Base-by-base conservation (phyloP, 2,113 vertebrate genomes). In the Passerina amoena region DNA sequence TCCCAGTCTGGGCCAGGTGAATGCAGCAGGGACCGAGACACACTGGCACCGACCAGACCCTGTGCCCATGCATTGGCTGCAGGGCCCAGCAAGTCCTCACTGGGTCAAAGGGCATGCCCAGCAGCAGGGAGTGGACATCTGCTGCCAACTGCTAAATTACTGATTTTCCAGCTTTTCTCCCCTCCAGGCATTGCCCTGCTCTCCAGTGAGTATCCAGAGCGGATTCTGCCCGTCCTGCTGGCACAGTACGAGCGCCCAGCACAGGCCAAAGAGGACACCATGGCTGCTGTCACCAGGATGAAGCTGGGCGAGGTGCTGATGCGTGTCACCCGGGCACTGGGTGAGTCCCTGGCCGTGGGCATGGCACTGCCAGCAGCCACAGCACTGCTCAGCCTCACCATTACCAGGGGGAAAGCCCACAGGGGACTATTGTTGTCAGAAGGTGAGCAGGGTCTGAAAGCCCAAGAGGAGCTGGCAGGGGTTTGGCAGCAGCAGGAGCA, bases 231-330 rank as follows among this genome's bases (percentile, higher is more conserved):
- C 3, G 76, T 96, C 35, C 98, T 99, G 51, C 97, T 99, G 73
- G 94, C 95, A 53, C 98, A 94, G 70, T 99, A 99, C 30, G 95
- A 95, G 15, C 51, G 61, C 6, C 80, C 94, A 0, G 93, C 64
- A 0, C 90, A 63, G 14, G 93, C 76, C 63, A 93, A 38, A 4
- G 73, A 65, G 92, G 96, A 97, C 24, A 1, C 86, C 6, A 8
- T 14, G 14, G 65, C 97, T 1, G 24, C 98, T 22, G 97, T 99
- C 96, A 99, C 97, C 75, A 98, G 99, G 61, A 98, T 99, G 95
- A 99, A 99, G 97, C 93, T 99, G 47, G 99, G 99, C 9, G 99
- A 99, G 92, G 99, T 98, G 51, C 98, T 99, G 95, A 99, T 99
- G 99, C 98, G 99, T 47, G 96, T 98, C 31, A 98, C 98, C 71